phyloP scores from a whole-genome alignment of 53 echinoderm and acorn worm species.

The Antedon mediterranea region DNA sequence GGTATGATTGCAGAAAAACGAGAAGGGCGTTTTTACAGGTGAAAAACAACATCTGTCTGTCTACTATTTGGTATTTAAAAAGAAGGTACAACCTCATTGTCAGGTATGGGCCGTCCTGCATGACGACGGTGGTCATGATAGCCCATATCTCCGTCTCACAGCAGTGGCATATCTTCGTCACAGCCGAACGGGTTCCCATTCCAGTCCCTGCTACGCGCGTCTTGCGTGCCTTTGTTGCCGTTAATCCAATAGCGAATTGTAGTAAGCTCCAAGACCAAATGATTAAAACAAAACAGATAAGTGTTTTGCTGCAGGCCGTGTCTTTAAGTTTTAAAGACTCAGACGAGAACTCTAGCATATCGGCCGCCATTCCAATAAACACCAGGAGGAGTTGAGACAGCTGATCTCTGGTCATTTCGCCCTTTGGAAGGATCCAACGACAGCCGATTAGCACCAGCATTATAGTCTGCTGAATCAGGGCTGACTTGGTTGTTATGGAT shows the following conservation, averaged over 20 bases:
- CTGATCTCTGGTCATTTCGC: constrained; percentile 50
- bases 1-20: constrained; percentile 66
- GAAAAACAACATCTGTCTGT: constrained; percentile 86
- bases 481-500: not conserved
- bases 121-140: constrained; percentile 42
- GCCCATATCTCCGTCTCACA: constrained; percentile 96
- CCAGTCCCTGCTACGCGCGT: constrained; percentile 12
- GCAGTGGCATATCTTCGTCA: not conserved
- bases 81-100: constrained; percentile 69
- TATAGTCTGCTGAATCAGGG: constrained; percentile 50
- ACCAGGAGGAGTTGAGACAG: constrained; percentile 50
- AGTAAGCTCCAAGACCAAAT: constrained; percentile 60
- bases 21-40: constrained; percentile 88
- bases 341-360: constrained; percentile 64
- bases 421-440: constrained; percentile 61
- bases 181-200: not conserved
- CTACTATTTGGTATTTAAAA: constrained; percentile 38
- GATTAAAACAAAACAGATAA: constrained; percentile 26
- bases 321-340: constrained; percentile 43
- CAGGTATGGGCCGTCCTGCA: constrained; percentile 86
- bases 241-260: constrained; percentile 44
- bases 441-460: constrained; percentile 48
- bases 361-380: constrained; percentile 57
- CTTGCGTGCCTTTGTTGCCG: constrained; percentile 37
- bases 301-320: constrained; percentile 28